Base-by-base conservation (phyloP, 2,797 vertebrate genomes). In the Erpetoichthys calabaricus region DNA sequence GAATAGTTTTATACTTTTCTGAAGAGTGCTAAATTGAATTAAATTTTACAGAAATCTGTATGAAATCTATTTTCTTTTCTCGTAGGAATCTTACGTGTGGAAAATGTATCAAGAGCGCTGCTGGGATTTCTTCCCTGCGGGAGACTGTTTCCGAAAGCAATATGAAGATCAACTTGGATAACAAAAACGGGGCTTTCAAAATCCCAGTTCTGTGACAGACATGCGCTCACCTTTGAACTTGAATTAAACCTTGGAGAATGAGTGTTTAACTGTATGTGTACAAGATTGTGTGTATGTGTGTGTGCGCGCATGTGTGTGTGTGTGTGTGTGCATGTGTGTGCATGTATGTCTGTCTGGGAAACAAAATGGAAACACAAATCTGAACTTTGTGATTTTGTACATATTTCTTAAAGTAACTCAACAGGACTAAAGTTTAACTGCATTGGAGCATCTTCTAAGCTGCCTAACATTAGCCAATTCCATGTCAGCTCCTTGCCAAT, bases 101-200 rank as follows among this genome's bases (percentile, higher is more conserved):
- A 96, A 96, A 81, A 86, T 94, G 91, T 96, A 96, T 73, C 88
- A 91, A 66, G 91, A 94, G 56, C 77, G 92, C 56, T 91, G 89
- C 69, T 96, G 92, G 92, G 92, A 96, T 68, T 96, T 96, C 83
- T 96, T 87, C 78, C 92, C 92, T 0, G 92, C 91, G 5, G 91
- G 92, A 1, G 92, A 96, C 74, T 96, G 92, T 76, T 96, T 96
- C 79, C 81, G 92, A 67, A 96, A 96, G 76, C 91, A 93, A 60
- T 96, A 96, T 55, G 92, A 96, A 74, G 92, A 96, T 72, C 92
- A 91, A 78, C 88, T 96, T 0, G 74, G 85, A 79, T 94, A 49
- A 49, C 47, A 49, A 7, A 42, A 7, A 4, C n/a, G 47, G 7
- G n/a, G 47, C n/a, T 7, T n/a, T n/a, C 47, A 7, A 7, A 7